phyloP scores from a whole-genome alignment of 2,888 invertebrate species.

The Argyra leucocephala region DNA sequence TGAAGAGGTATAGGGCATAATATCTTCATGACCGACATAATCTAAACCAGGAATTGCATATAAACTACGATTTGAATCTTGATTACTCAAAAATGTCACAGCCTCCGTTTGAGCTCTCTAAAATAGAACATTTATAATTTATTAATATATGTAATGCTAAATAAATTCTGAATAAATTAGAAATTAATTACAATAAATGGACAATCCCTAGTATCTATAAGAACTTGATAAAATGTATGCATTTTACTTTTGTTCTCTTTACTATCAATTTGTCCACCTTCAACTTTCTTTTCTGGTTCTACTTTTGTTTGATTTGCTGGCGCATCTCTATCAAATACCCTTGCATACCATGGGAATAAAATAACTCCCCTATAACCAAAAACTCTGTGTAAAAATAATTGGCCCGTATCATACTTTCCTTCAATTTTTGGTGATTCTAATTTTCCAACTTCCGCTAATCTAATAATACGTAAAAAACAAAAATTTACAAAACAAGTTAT shows the following conservation, averaged over 20 bases:
- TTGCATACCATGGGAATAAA: constrained; percentile 91
- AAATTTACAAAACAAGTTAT: constrained; percentile 18
- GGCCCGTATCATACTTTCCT: constrained; percentile 92
- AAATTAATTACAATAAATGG: constrained; percentile 60
- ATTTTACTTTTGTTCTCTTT: constrained; percentile 84
- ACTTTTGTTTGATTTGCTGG: constrained; percentile 54
- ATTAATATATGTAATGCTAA: background rate
- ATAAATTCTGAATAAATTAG: background rate
- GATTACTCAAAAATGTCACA: constrained; percentile 92
- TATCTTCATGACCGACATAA: constrained; percentile 96
- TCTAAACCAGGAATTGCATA: constrained; percentile 96
- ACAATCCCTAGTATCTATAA: constrained; percentile 94
- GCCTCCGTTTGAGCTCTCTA: constrained; percentile 95
- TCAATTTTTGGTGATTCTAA: constrained; percentile 73
- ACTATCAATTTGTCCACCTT: constrained; percentile 46
- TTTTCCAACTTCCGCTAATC: constrained; percentile 89
- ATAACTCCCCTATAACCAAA: constrained; percentile 97
- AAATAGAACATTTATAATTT: constrained; percentile 16
- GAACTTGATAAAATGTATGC: constrained; percentile 93
- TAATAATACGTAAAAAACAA: constrained; percentile 40
- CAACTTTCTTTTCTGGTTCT: constrained; percentile 7
- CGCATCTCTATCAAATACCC: constrained; percentile 87
- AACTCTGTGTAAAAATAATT: constrained; percentile 88
- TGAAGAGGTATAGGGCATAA: constrained; percentile 84
- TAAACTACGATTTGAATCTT: constrained; percentile 86